Conservation (phyloP, 2,113 vertebrate species). For the Rhea pennata region DNA sequence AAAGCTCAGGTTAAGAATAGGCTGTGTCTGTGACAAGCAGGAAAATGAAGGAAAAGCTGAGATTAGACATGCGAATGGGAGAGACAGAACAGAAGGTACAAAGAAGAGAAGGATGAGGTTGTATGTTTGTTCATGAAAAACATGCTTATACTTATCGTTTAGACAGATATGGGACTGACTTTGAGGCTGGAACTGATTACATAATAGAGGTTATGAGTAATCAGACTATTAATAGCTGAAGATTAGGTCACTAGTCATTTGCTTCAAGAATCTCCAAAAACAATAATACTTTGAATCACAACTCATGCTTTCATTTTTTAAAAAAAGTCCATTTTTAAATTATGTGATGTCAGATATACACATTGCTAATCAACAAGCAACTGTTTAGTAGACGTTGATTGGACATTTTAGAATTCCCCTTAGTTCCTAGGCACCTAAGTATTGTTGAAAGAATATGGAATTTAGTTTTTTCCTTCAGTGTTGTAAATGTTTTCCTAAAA, state of each 20-base stretch:
- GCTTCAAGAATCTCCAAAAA: neutral
- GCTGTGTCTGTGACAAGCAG: neutral
- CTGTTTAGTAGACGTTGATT: neutral
- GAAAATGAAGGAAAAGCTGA: neutral
- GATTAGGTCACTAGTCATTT: neutral
- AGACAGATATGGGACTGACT: neutral
- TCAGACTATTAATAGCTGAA: neutral
- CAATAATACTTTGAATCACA: neutral
- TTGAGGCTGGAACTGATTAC: neutral
- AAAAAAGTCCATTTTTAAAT: neutral
- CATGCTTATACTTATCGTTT: neutral
- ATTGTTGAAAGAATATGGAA: neutral
- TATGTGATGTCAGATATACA: neutral
- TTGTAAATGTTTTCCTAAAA: neutral
- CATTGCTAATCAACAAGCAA: neutral
- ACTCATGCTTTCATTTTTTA: neutral
- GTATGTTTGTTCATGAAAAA: neutral
- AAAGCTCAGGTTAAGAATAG: neutral
- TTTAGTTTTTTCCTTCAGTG: neutral
- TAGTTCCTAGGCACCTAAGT: neutral
- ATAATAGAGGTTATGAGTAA: neutral
- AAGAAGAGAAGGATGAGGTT: neutral
- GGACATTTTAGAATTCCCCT: neutral
- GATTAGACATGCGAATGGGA: neutral
- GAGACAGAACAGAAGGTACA: neutral